Conservation (phyloP, 2,888 invertebrate genomes). For the Pardosa pseudoannulata region DNA sequence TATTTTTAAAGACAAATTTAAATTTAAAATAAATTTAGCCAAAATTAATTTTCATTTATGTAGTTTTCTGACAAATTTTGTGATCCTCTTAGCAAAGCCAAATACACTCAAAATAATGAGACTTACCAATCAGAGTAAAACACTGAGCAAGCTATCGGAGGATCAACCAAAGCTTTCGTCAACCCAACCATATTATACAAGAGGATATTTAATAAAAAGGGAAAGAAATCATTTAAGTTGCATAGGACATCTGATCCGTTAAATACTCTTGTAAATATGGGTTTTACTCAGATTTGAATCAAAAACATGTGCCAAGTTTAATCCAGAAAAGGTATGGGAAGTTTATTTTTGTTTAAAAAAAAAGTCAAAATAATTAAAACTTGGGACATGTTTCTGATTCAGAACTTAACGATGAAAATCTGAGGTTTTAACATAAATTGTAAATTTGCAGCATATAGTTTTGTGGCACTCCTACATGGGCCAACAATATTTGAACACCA, state of each 20-base stretch:
- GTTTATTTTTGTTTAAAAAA: too few species aligned
- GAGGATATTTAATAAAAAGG: neutral
- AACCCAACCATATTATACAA: slow-evolving; percentile 54
- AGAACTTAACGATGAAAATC: slow-evolving; percentile 45
- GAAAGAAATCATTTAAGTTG: neutral
- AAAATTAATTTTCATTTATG: slow-evolving; percentile 16
- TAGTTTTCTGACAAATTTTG: slow-evolving; percentile 46
- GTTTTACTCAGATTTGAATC: slow-evolving; percentile 37
- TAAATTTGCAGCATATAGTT: neutral
- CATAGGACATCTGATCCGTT: neutral
- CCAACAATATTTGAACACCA: neutral
- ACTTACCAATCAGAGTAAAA: slow-evolving; percentile 31
- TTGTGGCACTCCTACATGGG: neutral
- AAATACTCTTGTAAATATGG: slow-evolving; percentile 24
- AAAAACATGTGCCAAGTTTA: slow-evolving; percentile 14
- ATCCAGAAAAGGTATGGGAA: slow-evolving; percentile 7
- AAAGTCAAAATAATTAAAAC: slow-evolving; percentile 3
- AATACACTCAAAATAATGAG: neutral
- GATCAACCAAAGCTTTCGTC: slow-evolving; percentile 39
- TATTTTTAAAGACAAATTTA: slow-evolving; percentile 9
- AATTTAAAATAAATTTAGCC: slow-evolving; percentile 20
- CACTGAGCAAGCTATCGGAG: slow-evolving; percentile 58
- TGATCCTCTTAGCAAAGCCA: slow-evolving; percentile 48
- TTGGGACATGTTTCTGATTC: slow-evolving; percentile 16
- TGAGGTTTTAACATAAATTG: slow-evolving; percentile 54